These are phyloP conservation scores for Sitobion miscanthi DNA, from an alignment of 1,140 invertebrate genomes.

Conservation along the genomic window DNA sequence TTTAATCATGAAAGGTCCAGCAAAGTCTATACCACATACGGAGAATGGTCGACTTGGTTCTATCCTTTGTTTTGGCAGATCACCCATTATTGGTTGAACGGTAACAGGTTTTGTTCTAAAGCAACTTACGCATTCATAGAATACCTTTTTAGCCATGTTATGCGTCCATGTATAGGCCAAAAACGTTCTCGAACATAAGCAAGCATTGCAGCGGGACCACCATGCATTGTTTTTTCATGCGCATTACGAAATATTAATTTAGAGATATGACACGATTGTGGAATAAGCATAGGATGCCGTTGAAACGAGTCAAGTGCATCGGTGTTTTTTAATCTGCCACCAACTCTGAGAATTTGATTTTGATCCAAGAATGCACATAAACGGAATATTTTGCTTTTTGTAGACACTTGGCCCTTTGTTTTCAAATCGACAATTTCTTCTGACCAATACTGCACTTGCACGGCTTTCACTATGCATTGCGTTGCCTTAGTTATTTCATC, in stretches of 20 bases:
- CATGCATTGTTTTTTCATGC: background rate
- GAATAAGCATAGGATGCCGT: background rate
- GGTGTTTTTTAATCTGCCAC: background rate
- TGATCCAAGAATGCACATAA: constrained; percentile 12
- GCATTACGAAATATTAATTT: background rate
- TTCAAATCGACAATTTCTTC: background rate
- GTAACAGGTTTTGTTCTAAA: background rate
- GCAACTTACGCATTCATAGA: background rate
- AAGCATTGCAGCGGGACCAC: background rate
- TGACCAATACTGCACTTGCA: background rate
- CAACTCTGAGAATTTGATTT: background rate
- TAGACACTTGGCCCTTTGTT: background rate
- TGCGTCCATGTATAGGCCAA: constrained; percentile 1
- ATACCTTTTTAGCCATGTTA: background rate
- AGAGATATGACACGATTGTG: background rate
- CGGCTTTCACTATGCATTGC: background rate
- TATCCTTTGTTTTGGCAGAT: background rate
- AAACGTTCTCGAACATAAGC: background rate
- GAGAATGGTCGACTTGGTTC: constrained; percentile 20
- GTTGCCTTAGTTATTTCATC: background rate
- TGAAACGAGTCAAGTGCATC: background rate
- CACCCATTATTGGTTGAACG: no score
- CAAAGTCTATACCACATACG: constrained; percentile 33
- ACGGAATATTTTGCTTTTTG: constrained; percentile 22
- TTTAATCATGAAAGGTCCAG: constrained; percentile 14